Evolutionary conservation across 2,113 vertebrate species (phyloP).

Genomic region (Hippopotamus amphibius): DNA sequence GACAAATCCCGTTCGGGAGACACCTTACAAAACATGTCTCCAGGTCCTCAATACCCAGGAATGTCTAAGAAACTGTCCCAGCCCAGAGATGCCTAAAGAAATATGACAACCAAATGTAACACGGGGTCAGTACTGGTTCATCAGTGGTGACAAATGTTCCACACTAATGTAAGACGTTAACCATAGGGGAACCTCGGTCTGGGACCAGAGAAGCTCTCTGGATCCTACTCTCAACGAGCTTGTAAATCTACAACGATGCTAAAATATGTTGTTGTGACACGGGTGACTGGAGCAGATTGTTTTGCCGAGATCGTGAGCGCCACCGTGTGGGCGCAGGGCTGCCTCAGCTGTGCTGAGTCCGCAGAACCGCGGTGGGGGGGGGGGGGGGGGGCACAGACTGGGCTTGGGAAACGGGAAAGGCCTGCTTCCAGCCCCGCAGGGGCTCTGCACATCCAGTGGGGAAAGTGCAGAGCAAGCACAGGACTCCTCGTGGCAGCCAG

Average conservation of each 20-base stretch:
- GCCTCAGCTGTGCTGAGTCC: neutral
- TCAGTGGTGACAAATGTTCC: neutral
- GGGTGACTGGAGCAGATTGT: fast-evolving
- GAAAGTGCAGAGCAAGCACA: fast-evolving
- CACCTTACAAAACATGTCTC: fast-evolving
- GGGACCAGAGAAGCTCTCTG: neutral
- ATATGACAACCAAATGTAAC: fast-evolving
- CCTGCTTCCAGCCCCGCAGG: neutral
- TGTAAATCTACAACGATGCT: neutral
- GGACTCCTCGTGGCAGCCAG: neutral
- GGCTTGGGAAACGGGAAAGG: neutral
- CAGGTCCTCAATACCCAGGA: fast-evolving
- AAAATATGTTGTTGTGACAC: neutral
- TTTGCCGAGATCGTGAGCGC: neutral
- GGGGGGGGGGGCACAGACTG: neutral
- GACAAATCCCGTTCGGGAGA: fast-evolving
- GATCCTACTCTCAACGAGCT: too few relatives aligned
- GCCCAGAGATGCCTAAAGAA: neutral
- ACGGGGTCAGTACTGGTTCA: neutral
- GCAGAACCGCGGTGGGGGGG: too few relatives aligned
- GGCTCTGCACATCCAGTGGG: neutral
- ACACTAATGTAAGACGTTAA: fast-evolving
- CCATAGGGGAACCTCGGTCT: fast-evolving
- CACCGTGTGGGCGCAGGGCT: conserved; percentile 36
- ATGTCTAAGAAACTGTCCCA: neutral